phyloP scores from a whole-genome alignment of 1,140 invertebrate genomes.

The Brachionus sp. region DNA sequence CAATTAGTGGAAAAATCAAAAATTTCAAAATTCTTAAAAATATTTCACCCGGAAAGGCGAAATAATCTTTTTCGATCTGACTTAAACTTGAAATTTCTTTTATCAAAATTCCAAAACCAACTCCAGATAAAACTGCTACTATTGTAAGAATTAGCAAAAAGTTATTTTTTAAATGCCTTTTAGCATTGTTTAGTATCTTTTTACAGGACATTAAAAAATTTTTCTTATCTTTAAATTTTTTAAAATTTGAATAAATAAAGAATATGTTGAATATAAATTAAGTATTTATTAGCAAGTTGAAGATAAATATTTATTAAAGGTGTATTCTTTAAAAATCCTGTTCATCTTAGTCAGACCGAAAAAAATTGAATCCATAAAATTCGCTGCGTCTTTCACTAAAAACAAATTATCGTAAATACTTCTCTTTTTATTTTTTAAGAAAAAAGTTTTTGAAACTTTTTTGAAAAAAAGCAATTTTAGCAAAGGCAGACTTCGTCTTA shows the following conservation, averaged over 20 bases:
- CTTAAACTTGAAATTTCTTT: neutral
- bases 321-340: neutral
- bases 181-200: neutral
- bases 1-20: constrained; percentile 26
- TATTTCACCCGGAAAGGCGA: constrained; percentile 27
- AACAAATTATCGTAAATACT: neutral
- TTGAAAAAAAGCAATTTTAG: too few relatives aligned
- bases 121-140: neutral
- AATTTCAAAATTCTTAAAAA: constrained; percentile 34
- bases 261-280: neutral
- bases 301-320: neutral
- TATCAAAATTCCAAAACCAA: neutral
- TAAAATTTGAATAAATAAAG: neutral
- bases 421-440: too few relatives aligned
- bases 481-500: too few relatives aligned
- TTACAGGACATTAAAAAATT: neutral
- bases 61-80: constrained; percentile 23
- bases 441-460: too few relatives aligned
- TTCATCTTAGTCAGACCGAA: neutral
- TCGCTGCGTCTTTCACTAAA: neutral
- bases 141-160: neutral
- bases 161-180: constrained; percentile 3
- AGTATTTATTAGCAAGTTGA: neutral
- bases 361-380: neutral
- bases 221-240: neutral